phyloP scores from a whole-genome alignment of 2,797 vertebrate genomes.

The Poeciliopsis presidionis region DNA sequence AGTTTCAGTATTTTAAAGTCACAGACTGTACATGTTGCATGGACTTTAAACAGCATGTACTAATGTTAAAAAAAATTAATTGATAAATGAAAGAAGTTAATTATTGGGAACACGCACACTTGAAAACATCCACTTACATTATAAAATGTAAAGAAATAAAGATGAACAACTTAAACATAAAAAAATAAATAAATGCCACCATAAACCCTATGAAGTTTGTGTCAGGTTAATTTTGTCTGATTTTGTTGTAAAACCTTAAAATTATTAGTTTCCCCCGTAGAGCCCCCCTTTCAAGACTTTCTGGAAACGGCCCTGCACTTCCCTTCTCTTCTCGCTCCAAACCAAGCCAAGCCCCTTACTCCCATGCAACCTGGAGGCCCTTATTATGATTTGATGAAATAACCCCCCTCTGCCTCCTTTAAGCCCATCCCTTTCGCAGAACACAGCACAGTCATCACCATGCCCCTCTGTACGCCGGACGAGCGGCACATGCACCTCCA shows the following conservation, averaged over 20 bases:
- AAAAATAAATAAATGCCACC: neutral
- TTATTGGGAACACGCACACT: neutral
- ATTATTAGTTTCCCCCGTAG: neutral
- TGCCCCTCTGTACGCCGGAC: slow-evolving; percentile 66
- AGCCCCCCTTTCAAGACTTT: neutral
- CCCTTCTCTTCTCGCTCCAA: slow-evolving; percentile 10
- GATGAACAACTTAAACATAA: neutral
- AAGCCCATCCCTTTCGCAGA: slow-evolving; percentile 69
- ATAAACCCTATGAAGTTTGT: neutral
- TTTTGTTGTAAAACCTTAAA: neutral
- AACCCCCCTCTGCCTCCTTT: slow-evolving; percentile 62
- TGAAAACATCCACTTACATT: neutral
- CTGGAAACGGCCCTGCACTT: neutral
- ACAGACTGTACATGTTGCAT: neutral
- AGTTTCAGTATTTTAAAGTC: neutral
- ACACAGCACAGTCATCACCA: slow-evolving; percentile 67
- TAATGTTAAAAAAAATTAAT: neutral
- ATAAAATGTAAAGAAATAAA: neutral
- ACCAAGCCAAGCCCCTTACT: slow-evolving; percentile 7
- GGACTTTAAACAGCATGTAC: neutral
- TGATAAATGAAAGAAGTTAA: neutral
- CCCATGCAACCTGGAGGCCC: slow-evolving; percentile 24
- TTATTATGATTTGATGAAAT: slow-evolving; percentile 74
- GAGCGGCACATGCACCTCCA: slow-evolving; percentile 73
- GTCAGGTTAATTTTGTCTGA: too few species aligned